Conservation (phyloP, 64 coral and sea anemone species). For the Orbicella faveolata region DNA sequence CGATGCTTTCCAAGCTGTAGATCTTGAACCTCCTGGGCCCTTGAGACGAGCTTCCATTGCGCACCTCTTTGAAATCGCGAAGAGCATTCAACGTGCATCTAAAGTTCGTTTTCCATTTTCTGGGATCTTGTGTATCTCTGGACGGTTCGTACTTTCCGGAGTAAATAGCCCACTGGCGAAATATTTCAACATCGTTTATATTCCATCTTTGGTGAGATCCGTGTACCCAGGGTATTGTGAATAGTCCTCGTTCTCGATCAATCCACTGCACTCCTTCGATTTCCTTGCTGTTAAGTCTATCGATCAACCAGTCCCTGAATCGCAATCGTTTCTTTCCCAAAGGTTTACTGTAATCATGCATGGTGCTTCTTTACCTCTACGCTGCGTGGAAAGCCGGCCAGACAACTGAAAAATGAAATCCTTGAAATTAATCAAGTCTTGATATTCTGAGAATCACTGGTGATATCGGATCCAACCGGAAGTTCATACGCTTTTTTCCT, state of each 20-base stretch:
- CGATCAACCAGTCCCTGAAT: conserved; percentile 71
- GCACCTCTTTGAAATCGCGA: conserved; percentile 64
- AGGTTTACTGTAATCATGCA: conserved; percentile 34
- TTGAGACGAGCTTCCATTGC: neutral
- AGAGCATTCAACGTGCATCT: conserved; percentile 82
- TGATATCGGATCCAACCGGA: neutral
- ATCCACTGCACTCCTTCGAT: conserved; percentile 76
- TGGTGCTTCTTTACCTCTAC: neutral
- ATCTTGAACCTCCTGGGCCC: conserved; percentile 52
- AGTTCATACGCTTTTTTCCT: neutral
- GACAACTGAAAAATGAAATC: neutral
- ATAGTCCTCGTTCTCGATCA: conserved; percentile 55
- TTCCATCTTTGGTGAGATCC: conserved; percentile 62
- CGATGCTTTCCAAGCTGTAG: conserved; percentile 37
- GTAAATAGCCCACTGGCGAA: conserved; percentile 72
- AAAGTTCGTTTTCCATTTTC: conserved; percentile 92
- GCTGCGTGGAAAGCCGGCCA: neutral
- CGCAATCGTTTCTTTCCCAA: conserved; percentile 46
- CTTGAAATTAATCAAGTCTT: neutral
- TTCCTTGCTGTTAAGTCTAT: conserved; percentile 65
- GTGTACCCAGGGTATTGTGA: conserved; percentile 89
- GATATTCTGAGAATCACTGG: neutral
- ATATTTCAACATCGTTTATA: conserved; percentile 49
- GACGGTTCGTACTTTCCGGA: conserved; percentile 69
- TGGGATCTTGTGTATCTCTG: conserved; percentile 34